A percentile compares a stretch with the other conserved stretches of the same genome.
These are phyloP conservation scores for Pararge aegeria DNA, from an alignment of 1,140 invertebrate genomes.

Conservation along the genomic window DNA sequence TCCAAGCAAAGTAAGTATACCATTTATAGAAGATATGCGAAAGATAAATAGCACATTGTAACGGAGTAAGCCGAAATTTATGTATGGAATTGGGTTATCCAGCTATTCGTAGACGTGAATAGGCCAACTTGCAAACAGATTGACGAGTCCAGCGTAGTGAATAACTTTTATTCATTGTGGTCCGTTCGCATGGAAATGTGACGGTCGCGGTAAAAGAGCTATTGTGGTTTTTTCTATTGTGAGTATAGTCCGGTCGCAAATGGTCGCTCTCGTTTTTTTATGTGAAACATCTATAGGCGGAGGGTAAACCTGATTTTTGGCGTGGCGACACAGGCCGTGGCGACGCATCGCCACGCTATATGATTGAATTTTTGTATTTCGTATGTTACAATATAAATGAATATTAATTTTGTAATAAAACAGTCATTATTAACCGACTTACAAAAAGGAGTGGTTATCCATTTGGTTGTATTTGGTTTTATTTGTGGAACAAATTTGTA, in stretches of 20 bases:
- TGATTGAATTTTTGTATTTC: too few species aligned
- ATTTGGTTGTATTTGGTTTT: too few species aligned
- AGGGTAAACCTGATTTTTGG: too few species aligned
- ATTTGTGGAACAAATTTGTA: too few species aligned
- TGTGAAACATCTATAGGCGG: too few species aligned
- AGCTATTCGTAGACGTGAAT: constrained; percentile 16
- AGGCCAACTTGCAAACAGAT: constrained; percentile 21
- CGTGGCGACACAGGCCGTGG: too few species aligned
- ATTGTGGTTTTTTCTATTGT: constrained; percentile 24
- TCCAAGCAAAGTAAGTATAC: not conserved
- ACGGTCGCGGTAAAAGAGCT: constrained; percentile 18
- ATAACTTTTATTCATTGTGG: constrained; percentile 19
- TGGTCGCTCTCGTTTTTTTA: not conserved
- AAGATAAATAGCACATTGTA: constrained; percentile 8
- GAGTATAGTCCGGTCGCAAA: not conserved
- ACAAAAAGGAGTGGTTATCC: too few species aligned
- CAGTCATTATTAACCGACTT: too few species aligned
- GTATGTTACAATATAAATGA: too few species aligned
- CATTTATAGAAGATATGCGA: constrained; percentile 3
- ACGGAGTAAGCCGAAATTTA: not conserved
- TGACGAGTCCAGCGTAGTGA: constrained; percentile 21
- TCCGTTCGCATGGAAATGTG: constrained; percentile 20
- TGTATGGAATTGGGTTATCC: constrained; percentile 5
- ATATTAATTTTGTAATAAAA: too few species aligned
- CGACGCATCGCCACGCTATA: too few species aligned